A percentile compares a stretch with the other conserved stretches of the same genome.
Evolutionary conservation across 2,888 invertebrate species (phyloP).

Genomic region (Acanthococcus lagerstroemiae): DNA sequence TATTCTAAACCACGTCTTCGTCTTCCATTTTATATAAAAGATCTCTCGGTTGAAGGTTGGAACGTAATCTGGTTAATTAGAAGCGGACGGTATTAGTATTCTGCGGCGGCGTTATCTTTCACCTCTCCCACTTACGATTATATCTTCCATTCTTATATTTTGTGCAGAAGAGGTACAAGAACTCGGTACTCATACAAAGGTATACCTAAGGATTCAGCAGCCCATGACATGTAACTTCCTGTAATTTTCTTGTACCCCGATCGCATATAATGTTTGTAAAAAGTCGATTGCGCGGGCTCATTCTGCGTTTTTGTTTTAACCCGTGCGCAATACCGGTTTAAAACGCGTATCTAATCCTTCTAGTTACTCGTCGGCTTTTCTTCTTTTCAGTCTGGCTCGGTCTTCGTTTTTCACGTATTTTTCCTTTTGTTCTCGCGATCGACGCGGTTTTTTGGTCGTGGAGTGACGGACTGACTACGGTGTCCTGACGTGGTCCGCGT

Average conservation of each 20-base stretch:
- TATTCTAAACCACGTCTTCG: background rate
- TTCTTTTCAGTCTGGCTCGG: background rate
- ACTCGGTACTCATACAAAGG: too few species aligned
- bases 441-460: background rate
- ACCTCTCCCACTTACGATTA: conserved; percentile 10
- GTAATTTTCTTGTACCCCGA: conserved; percentile 23
- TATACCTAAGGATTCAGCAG: conserved; percentile 17
- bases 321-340: conserved; percentile 25
- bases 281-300: conserved; percentile 22
- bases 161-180: background rate
- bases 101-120: conserved; percentile 1
- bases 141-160: conserved; percentile 8
- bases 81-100: conserved; percentile 25
- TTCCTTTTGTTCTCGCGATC: background rate
- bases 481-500: background rate
- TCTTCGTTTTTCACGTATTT: background rate
- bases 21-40: background rate
- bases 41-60: too few species aligned
- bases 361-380: background rate
- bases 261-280: conserved; percentile 9
- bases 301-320: conserved; percentile 23
- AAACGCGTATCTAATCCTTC: conserved; percentile 3
- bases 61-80: conserved; percentile 22
- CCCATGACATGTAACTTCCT: conserved; percentile 30
- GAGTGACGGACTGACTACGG: too few species aligned